Base-by-base conservation (phyloP, 1,140 invertebrate genomes). In the Aethina tumida region DNA sequence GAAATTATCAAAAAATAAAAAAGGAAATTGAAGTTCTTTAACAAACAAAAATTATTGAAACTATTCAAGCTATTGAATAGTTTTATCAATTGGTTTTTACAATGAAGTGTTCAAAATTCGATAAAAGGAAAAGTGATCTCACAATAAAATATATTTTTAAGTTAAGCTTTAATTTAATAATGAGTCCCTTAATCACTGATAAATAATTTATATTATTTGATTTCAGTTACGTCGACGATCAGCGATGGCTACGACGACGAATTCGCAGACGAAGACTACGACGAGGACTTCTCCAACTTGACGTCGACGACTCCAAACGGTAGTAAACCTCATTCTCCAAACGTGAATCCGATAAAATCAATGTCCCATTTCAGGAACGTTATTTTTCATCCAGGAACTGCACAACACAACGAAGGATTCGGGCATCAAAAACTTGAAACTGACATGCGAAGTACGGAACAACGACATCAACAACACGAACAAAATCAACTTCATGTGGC, bases 401-500 rank as follows among this genome's bases (percentile, higher is more conserved):
- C 59, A 54, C 10, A 85, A 84, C 50, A 47, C 75, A 9, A 80
- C 77, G 2, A 70, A 70, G 43, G 73, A 76, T 41, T 60, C 67
- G 7, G 79, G 79, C 2, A n/a, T n/a, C n/a, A 71, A 74, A 15
- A 64, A 59, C 2, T 70, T 77, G 2, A 68, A 70, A 37, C 64
- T 85, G 44, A 55, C 67, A 22, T 85, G 82, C 53, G 79, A 83
- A 52, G 79, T 79, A 5, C 51, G 58, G 37, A 55, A 52, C 38
- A 31, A 50, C 10, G 53, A 60, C 21, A 9, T 32, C 2, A 52
- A 55, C 26, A 39, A 42, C 15, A 45, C 47, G 2, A 41, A 30
- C 5, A 66, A 65, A 21, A 72, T 78, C n/a, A 67, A 64, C 33
- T 71, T 84, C 43, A 60, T 57, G 12, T 87, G 83, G 83, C 74